These are phyloP conservation scores for Rhynchotus rufescens DNA, from an alignment of 2,797 vertebrate species.

Conservation along the genomic window DNA sequence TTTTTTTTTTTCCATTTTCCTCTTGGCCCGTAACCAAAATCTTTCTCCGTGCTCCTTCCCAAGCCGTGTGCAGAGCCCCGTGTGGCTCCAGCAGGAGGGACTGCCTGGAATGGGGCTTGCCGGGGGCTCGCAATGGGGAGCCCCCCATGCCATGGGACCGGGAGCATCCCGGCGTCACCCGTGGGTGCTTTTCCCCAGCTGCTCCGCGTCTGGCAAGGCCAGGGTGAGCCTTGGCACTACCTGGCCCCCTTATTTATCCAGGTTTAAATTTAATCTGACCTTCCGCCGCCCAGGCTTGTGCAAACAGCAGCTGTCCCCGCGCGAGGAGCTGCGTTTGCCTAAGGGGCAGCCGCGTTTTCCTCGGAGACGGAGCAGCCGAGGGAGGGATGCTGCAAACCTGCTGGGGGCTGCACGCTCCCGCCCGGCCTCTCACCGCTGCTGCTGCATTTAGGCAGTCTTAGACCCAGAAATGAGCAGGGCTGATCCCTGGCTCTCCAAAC, in stretches of 20 bases:
- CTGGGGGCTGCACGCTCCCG: background rate
- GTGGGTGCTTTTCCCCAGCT: background rate
- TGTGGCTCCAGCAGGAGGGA: too few species aligned
- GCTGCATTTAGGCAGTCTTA: background rate
- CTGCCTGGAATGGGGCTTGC: too few species aligned
- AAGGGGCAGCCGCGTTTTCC: background rate
- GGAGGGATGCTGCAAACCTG: background rate
- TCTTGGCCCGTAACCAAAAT: conserved; percentile 50
- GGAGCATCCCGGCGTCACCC: too few species aligned
- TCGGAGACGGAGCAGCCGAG: background rate
- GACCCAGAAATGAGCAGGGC: background rate
- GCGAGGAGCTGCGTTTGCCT: accelerated
- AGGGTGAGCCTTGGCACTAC: background rate
- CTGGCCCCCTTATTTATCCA: conserved; percentile 61
- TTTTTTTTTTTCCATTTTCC: conserved; percentile 11
- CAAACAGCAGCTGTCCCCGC: background rate
- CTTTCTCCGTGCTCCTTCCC: background rate
- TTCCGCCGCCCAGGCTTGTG: conserved; percentile 20
- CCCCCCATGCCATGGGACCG: too few species aligned
- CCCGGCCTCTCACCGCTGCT: background rate
- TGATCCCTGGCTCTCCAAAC: background rate
- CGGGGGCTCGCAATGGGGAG: too few species aligned
- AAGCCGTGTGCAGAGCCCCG: background rate
- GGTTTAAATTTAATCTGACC: conserved; percentile 69
- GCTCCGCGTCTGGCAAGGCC: background rate